Evolutionary conservation across 2,888 invertebrate genomes (phyloP).

Genomic region (Tetropium fuscum): DNA sequence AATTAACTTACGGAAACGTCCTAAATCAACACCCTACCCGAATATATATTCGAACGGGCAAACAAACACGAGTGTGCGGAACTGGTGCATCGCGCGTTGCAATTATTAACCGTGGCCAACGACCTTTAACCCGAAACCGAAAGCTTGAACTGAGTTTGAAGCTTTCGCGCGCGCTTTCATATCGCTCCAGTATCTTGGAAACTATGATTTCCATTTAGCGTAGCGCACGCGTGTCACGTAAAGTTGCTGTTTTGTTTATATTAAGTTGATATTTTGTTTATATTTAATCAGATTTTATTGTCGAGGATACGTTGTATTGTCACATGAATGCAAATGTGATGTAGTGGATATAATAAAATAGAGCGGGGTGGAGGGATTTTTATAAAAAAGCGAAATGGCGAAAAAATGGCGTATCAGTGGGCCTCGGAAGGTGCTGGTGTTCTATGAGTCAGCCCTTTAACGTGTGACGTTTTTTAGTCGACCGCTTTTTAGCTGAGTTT

Average conservation of each 20-base stretch:
- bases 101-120: constrained; percentile 41
- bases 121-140: constrained; percentile 57
- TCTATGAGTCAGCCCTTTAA: too few relatives aligned
- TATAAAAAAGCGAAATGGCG: too few relatives aligned
- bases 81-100: constrained; percentile 25
- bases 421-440: too few relatives aligned
- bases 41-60: not conserved
- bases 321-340: too few relatives aligned
- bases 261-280: too few relatives aligned
- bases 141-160: constrained; percentile 57
- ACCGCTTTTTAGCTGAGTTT: too few relatives aligned
- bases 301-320: too few relatives aligned
- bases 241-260: constrained; percentile 2
- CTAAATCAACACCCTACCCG: not conserved
- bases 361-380: too few relatives aligned
- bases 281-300: too few relatives aligned
- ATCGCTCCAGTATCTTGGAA: constrained; percentile 13
- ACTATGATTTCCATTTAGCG: constrained; percentile 6
- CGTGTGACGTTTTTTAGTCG: too few relatives aligned
- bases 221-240: constrained; percentile 40
- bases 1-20: constrained; percentile 12
- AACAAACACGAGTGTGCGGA: constrained; percentile 14
- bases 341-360: too few relatives aligned
- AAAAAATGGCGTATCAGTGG: too few relatives aligned
- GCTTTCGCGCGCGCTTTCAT: constrained; percentile 60